Evolutionary conservation across 2,888 invertebrate genomes (phyloP), one percentile per base, ranked within the genome.

Genomic region (Holacanthella duospinosa): DNA sequence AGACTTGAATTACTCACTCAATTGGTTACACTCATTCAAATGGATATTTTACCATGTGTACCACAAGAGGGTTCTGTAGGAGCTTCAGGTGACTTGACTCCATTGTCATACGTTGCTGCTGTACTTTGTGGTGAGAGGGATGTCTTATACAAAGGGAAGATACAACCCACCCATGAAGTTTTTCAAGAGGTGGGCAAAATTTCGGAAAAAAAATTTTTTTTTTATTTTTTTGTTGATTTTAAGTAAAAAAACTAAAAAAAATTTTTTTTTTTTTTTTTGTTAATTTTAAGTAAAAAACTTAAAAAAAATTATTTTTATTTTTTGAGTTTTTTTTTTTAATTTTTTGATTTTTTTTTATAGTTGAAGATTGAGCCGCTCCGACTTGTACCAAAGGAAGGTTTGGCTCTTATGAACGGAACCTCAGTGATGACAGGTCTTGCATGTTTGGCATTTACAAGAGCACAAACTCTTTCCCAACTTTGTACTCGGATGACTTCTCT

Each of bases 361-460:
- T 58, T 58, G 25, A 24, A 36, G 19, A 58, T 24, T 21, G 29
- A 29, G 19, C 61, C 61, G 19, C 21, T 61, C 12, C 21, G 24
- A 2, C 25, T 56, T 4, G 44, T 28, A 24, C 29, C 36, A 9
- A 61, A 61, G 27, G 61, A 61, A 43, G 55, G 55, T 27, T n/a
- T 61, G 27, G 61, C 56, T 19, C 12, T 56, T 12, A 57, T 61
- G 19, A 61, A 61, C 29, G 61, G 61, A 19, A 61, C 61, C 19
- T 61, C 61, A 2, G 56, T 44, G 4, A 61, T 61, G 61, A 61
- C 61, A 6, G 61, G 61, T n/a, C 24, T 61, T 12, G 61, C 56
- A 12, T 61, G 61, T 28, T 25, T 61, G 24, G 61, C 61, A 6
- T 61, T 59, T 29, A 3, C 19, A 21, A 9, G 61, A 19, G 61